Evolutionary conservation across 2,797 vertebrate species (phyloP).

Genomic region (Poecilia gillii): DNA sequence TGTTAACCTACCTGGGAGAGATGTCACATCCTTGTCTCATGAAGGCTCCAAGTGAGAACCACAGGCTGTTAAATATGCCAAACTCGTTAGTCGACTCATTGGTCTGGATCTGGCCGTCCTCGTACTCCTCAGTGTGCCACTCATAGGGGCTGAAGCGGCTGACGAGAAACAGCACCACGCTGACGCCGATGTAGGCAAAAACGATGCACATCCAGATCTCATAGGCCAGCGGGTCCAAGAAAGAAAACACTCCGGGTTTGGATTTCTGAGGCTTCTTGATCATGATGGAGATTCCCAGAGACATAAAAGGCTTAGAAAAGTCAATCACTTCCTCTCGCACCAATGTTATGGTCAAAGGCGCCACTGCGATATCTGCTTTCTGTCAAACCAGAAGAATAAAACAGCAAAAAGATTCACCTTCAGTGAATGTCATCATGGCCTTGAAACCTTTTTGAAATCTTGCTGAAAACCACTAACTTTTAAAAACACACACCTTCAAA

Average conservation of each 20-base stretch:
- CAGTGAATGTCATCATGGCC: background rate
- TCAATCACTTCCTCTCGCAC: constrained; percentile 99
- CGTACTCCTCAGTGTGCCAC: constrained; percentile 99
- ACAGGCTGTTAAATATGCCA: constrained; percentile 99
- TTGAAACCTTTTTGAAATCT: background rate
- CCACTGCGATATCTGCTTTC: constrained; percentile 99
- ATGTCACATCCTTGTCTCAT: constrained; percentile 90
- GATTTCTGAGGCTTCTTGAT: constrained; percentile 99
- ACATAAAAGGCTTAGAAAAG: constrained; percentile 99
- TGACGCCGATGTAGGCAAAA: constrained; percentile 99
- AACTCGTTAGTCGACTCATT: constrained; percentile 99
- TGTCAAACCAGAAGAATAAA: constrained; percentile 61
- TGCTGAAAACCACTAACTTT: background rate
- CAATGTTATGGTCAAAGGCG: constrained; percentile 96
- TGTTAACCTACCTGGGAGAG: constrained; percentile 85
- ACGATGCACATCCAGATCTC: constrained; percentile 99
- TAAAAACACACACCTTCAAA: background rate
- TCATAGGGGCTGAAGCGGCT: constrained; percentile 99
- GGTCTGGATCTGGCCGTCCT: constrained; percentile 98
- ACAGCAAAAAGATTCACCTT: background rate
- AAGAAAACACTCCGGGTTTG: constrained; percentile 98
- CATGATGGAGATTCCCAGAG: constrained; percentile 99
- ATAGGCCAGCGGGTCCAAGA: constrained; percentile 98
- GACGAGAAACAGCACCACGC: constrained; percentile 99
- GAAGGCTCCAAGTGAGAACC: constrained; percentile 90